Conservation (phyloP, 2,888 invertebrate species). For the Spatulosminthurus flaviceps region DNA sequence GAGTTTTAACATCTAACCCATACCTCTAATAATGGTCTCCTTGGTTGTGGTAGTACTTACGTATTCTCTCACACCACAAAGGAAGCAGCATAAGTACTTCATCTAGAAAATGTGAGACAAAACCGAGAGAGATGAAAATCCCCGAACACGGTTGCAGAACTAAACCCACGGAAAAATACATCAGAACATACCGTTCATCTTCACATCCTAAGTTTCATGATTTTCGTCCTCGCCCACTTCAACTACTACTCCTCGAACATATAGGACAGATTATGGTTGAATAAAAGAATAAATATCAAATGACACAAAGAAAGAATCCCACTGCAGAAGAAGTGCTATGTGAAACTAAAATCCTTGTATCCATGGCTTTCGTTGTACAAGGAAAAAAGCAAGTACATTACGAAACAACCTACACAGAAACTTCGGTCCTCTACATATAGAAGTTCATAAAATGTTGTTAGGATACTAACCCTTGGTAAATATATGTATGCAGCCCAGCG, state of each 20-base stretch:
- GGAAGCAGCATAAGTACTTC: too few species aligned
- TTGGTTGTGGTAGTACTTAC: not conserved
- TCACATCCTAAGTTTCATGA: not conserved
- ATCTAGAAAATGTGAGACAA: too few species aligned
- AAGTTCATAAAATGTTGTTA: not conserved
- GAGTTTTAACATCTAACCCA: not conserved
- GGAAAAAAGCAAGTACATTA: too few species aligned
- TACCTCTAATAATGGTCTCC: not conserved
- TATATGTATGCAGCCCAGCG: not conserved
- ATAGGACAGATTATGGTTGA: slow-evolving; percentile 14
- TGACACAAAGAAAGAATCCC: not conserved
- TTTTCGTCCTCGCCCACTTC: too few species aligned
- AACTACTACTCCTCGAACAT: not conserved
- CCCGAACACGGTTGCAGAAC: not conserved
- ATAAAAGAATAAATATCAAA: slow-evolving; percentile 2
- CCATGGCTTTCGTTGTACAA: too few species aligned
- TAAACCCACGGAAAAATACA: not conserved
- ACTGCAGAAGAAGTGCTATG: not conserved
- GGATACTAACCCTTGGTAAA: not conserved
- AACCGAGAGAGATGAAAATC: not conserved
- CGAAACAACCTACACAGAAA: too few species aligned
- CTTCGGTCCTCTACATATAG: too few species aligned
- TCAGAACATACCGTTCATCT: not conserved
- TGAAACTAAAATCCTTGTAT: not conserved
- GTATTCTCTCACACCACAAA: too few species aligned